Conservation (phyloP, 1,140 invertebrate genomes). For the Calosoma granatense region DNA sequence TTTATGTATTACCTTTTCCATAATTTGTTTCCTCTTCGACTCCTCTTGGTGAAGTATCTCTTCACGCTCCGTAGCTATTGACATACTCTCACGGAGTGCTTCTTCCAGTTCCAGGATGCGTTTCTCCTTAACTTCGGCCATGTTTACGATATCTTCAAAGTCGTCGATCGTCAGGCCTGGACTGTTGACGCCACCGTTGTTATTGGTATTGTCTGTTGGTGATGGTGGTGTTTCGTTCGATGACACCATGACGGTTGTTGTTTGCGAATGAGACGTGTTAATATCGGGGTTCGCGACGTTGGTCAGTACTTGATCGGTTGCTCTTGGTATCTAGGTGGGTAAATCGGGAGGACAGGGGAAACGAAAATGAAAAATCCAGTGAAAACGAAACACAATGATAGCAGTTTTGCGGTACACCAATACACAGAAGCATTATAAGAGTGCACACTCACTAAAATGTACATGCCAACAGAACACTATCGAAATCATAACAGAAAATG, state of each 20-base stretch:
- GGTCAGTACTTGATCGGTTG: background rate
- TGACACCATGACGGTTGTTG: too few relatives aligned
- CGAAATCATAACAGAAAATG: background rate
- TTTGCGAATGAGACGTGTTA: background rate
- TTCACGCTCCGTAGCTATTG: slow-evolving; percentile 52
- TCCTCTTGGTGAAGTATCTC: slow-evolving; percentile 50
- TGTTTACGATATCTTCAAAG: slow-evolving; percentile 39
- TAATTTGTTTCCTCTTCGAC: slow-evolving; percentile 44
- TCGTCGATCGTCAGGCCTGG: slow-evolving; percentile 19
- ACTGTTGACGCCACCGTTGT: background rate
- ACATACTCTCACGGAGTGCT: slow-evolving; percentile 56
- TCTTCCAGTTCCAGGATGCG: slow-evolving; percentile 72
- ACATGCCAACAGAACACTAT: background rate
- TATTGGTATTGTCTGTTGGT: background rate
- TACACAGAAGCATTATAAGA: slow-evolving; percentile 2
- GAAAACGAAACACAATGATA: slow-evolving; percentile 1
- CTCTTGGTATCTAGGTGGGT: background rate
- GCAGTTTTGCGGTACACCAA: slow-evolving; percentile 2
- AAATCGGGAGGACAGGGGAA: background rate
- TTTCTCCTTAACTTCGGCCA: slow-evolving; percentile 44
- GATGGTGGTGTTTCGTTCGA: background rate
- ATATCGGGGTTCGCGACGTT: background rate
- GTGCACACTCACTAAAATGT: slow-evolving; percentile 4
- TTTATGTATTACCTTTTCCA: slow-evolving; percentile 46
- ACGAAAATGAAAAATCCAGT: background rate